Evolutionary conservation across 2,888 invertebrate genomes (phyloP).

Genomic region (Campopleginae sp.): DNA sequence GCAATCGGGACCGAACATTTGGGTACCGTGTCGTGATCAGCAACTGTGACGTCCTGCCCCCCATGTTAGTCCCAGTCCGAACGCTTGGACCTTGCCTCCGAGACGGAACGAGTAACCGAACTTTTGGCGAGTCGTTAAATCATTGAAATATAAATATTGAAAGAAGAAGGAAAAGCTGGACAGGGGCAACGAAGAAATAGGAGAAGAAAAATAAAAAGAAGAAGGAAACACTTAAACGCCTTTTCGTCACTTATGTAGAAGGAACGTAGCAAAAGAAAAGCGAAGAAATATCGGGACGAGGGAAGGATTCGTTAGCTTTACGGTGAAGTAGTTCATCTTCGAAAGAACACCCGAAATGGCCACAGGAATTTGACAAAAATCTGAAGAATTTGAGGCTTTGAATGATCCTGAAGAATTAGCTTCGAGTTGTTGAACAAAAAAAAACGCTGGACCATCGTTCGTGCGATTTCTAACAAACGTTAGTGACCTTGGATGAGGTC

Average conservation of each 20-base stretch:
- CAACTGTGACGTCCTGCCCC: slow-evolving; percentile 92
- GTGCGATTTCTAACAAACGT: slow-evolving; percentile 14
- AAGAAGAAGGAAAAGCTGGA: slow-evolving; percentile 68
- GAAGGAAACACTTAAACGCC: slow-evolving; percentile 54
- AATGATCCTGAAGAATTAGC: slow-evolving; percentile 46
- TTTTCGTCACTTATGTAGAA: slow-evolving; percentile 74
- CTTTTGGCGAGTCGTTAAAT: slow-evolving; percentile 67
- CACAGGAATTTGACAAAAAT: slow-evolving; percentile 67
- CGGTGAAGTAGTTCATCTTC: slow-evolving; percentile 41
- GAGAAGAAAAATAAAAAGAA: slow-evolving; percentile 28
- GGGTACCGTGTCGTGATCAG: slow-evolving; percentile 97
- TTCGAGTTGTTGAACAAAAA: slow-evolving; percentile 33
- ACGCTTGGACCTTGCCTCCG: slow-evolving; percentile 83
- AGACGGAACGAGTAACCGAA: slow-evolving; percentile 77
- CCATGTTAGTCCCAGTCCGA: slow-evolving; percentile 76
- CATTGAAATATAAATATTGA: slow-evolving; percentile 60
- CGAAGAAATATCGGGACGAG: slow-evolving; percentile 23
- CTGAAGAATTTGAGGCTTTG: slow-evolving; percentile 8
- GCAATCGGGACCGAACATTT: slow-evolving; percentile 97
- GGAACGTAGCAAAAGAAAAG: slow-evolving; percentile 67
- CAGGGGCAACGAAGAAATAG: slow-evolving; percentile 19
- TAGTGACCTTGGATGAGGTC: neutral
- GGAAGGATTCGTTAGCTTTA: neutral
- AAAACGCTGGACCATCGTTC: slow-evolving; percentile 26
- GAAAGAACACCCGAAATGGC: slow-evolving; percentile 63